Percentiles rank a stretch among this genome's conserved stretches.
phyloP scores from a whole-genome alignment of 92 coral and sea anemone species.

The Zoanthus solanderi region DNA sequence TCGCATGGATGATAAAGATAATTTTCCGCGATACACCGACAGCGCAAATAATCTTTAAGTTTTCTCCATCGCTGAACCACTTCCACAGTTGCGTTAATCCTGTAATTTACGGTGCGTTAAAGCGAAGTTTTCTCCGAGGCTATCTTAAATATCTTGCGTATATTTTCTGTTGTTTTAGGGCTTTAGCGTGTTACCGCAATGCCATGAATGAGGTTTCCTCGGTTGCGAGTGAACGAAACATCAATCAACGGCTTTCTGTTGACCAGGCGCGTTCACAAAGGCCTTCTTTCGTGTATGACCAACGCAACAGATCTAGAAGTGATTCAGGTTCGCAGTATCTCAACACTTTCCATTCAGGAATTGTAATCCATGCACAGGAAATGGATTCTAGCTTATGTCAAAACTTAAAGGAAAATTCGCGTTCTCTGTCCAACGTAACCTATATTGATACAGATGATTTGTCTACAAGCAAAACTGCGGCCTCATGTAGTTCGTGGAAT shows the following conservation, averaged over 20 bases:
- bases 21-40: constrained; percentile 3
- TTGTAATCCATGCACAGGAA: not conserved
- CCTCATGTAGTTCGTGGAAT: not conserved
- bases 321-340: not conserved
- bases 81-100: constrained; percentile 40
- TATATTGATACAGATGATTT: not conserved
- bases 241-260: not conserved
- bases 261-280: not conserved
- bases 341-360: not conserved
- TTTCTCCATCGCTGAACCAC: constrained; percentile 27
- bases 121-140: constrained; percentile 33
- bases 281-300: not conserved
- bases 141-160: constrained; percentile 30
- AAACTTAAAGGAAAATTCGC: not conserved
- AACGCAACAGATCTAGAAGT: not conserved
- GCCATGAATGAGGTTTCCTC: constrained; percentile 36
- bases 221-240: constrained; percentile 16
- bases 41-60: not conserved
- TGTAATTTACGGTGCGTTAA: constrained; percentile 37
- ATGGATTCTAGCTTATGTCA: not conserved
- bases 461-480: not conserved
- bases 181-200: constrained; percentile 13
- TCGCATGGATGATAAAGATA: constrained; percentile 32
- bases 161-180: constrained; percentile 24
- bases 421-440: not conserved